These are phyloP conservation scores for Catharus fuscescens DNA, from an alignment of 2,113 vertebrate genomes.

Conservation along the genomic window DNA sequence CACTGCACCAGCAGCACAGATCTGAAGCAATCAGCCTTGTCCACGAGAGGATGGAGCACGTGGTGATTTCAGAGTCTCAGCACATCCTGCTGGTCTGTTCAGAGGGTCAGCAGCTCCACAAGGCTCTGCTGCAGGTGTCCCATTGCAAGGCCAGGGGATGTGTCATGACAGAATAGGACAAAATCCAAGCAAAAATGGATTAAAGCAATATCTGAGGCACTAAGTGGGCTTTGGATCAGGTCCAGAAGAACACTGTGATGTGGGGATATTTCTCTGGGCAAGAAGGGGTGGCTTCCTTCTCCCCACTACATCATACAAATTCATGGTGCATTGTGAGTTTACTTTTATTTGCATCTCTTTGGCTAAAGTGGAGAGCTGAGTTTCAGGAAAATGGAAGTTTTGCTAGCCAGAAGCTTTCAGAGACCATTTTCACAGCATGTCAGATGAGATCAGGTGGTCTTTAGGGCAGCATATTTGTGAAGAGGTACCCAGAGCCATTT, in stretches of 20 bases:
- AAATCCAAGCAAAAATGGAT: not conserved
- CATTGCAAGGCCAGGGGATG: not conserved
- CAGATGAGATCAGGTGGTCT: not conserved
- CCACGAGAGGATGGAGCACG: rapidly evolving
- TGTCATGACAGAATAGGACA: not conserved
- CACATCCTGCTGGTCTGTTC: not conserved
- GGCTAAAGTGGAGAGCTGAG: not conserved
- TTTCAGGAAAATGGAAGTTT: not conserved
- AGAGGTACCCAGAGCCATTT: not conserved
- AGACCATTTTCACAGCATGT: not conserved
- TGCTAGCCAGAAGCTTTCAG: not conserved
- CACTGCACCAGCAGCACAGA: not conserved
- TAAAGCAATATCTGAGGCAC: not conserved
- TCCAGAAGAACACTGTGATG: not conserved
- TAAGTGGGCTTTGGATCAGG: not conserved
- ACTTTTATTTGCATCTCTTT: not conserved
- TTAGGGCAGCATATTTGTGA: not conserved
- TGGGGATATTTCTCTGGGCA: not conserved
- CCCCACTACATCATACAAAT: not conserved
- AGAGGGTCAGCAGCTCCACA: not conserved
- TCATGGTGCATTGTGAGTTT: not conserved
- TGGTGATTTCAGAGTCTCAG: not conserved
- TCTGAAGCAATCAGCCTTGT: not conserved
- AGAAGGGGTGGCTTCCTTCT: not conserved
- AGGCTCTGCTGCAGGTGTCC: not conserved